A percentile compares a stretch with the other conserved stretches of the same genome.
phyloP scores from a whole-genome alignment of 1,140 invertebrate genomes.

The Chironomus striatipennis region DNA sequence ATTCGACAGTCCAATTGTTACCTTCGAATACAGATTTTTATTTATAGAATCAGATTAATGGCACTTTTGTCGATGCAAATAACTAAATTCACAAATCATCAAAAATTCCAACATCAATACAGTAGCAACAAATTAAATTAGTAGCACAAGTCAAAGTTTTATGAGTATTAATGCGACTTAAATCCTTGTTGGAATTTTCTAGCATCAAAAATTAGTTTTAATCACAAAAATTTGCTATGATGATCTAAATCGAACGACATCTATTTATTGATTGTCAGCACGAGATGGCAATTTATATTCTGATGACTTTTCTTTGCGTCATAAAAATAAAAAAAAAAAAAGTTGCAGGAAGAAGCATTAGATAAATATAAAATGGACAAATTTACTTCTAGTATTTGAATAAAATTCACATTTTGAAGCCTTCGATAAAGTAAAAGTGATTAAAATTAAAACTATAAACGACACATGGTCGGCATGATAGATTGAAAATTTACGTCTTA shows the following conservation, averaged over 20 bases:
- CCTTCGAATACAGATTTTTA: no score
- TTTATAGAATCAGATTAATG: no score
- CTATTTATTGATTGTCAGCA: constrained; percentile 1
- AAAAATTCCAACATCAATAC: no score
- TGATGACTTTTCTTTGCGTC: background rate
- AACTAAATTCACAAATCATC: no score
- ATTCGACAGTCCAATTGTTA: no score
- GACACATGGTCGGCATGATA: background rate
- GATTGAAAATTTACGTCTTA: background rate
- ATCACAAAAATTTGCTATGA: background rate
- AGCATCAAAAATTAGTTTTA: background rate
- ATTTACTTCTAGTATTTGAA: background rate
- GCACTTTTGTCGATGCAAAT: no score
- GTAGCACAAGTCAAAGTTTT: background rate
- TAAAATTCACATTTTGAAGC: background rate
- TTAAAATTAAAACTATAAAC: background rate
- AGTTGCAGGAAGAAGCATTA: no score
- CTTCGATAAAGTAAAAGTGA: background rate
- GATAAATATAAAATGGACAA: background rate
- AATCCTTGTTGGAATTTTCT: constrained; percentile 19
- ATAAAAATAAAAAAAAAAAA: no score
- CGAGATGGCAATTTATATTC: background rate
- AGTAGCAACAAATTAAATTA: no score
- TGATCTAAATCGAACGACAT: background rate
- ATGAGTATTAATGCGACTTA: constrained; percentile 1